Conservation (phyloP, 2,888 invertebrate species). For the Gerris lacustris region DNA sequence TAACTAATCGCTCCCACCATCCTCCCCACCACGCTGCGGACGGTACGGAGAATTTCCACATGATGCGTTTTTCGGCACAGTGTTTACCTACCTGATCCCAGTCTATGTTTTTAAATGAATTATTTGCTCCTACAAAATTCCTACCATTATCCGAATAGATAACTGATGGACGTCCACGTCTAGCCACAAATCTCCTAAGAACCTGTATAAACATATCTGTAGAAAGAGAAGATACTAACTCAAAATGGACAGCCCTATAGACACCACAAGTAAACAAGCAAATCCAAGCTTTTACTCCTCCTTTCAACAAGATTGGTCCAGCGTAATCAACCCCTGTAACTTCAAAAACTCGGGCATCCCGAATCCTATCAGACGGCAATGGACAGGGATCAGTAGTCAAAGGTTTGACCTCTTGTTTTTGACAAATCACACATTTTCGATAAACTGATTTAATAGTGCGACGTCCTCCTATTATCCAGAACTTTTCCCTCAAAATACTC, state of each 20-base stretch:
- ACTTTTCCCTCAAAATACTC: too few species aligned
- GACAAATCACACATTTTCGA: too few species aligned
- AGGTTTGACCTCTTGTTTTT: too few species aligned
- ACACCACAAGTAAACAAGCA: conserved; percentile 36
- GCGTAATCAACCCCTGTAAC: too few species aligned
- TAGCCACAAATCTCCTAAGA: conserved; percentile 33
- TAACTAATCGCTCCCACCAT: conserved; percentile 16
- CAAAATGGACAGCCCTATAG: conserved; percentile 35
- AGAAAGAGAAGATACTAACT: conserved; percentile 32
- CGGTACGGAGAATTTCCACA: conserved; percentile 36
- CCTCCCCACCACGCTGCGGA: conserved; percentile 36
- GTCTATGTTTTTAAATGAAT: conserved; percentile 36
- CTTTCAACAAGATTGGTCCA: too few species aligned
- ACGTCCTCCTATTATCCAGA: too few species aligned
- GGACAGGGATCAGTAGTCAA: too few species aligned
- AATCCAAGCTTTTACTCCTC: conserved; percentile 32
- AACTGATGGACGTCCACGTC: conserved; percentile 33
- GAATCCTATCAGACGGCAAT: too few species aligned
- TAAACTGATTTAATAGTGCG: too few species aligned
- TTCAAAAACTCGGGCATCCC: too few species aligned
- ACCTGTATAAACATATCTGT: conserved; percentile 32
- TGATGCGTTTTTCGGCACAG: conserved; percentile 19
- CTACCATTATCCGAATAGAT: conserved; percentile 36
- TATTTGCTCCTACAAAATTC: too few species aligned
- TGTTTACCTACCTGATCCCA: conserved; percentile 40